Evolutionary conservation across 2,797 vertebrate species (phyloP).

Genomic region (Pipistrellus nathusii): DNA sequence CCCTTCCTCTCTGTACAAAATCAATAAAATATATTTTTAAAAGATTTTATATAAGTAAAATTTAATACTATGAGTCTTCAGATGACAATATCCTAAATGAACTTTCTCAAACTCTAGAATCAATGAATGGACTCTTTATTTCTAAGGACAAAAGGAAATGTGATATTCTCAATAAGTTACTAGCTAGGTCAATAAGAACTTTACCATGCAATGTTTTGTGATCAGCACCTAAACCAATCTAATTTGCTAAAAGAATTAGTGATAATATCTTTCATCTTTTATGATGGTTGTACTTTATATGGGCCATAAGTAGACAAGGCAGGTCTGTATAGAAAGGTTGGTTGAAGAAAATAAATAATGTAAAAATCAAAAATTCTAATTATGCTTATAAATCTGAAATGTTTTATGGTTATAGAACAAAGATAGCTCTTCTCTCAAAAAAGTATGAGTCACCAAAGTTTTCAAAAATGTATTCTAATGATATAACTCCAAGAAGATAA

Average conservation of each 20-base stretch:
- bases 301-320: neutral
- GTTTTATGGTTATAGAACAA: constrained; percentile 4
- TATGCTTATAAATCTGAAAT: constrained; percentile 37
- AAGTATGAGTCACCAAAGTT: neutral
- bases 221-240: neutral
- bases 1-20: no score
- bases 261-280: neutral
- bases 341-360: constrained; percentile 1
- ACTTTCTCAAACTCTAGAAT: constrained; percentile 15
- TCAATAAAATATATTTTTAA: neutral
- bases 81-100: neutral
- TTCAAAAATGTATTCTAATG: constrained; percentile 36
- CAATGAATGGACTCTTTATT: neutral
- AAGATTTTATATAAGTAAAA: constrained; percentile 15
- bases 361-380: constrained; percentile 23
- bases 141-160: neutral
- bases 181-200: neutral
- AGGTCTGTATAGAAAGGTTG: neutral
- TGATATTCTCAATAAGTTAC: neutral
- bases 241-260: neutral
- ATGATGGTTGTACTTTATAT: neutral
- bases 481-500: neutral
- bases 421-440: neutral
- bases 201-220: neutral
- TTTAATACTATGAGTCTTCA: constrained; percentile 7